A percentile compares a stretch with the other conserved stretches of the same genome.
Conservation (phyloP, 2,113 vertebrate species). For the Colistium nudipinnis region DNA sequence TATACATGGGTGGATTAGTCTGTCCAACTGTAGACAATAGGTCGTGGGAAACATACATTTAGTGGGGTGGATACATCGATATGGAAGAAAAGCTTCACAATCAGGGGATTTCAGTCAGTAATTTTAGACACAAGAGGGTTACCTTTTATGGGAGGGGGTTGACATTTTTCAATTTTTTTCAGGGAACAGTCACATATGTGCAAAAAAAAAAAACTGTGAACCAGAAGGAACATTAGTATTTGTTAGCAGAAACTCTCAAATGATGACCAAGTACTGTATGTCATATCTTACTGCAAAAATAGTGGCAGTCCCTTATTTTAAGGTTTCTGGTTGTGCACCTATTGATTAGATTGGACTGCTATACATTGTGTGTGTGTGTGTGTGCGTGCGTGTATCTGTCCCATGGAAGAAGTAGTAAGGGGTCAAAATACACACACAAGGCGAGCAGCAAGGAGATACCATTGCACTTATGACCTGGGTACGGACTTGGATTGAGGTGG, state of each 20-base stretch:
- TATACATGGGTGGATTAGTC: slow-evolving; percentile 59
- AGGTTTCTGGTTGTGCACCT: not conserved
- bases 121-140: not conserved
- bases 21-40: slow-evolving; percentile 3
- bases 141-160: not conserved
- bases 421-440: not conserved
- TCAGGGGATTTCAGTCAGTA: not conserved
- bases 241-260: not conserved
- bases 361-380: slow-evolving; percentile 3
- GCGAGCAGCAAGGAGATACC: not conserved
- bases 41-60: not conserved
- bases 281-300: not conserved
- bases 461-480: slow-evolving; percentile 35
- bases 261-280: not conserved
- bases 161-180: not conserved
- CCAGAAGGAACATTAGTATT: not conserved
- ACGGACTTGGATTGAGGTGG: slow-evolving; percentile 30
- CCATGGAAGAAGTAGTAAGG: not conserved
- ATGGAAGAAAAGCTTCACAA: slow-evolving; percentile 5
- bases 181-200: no score
- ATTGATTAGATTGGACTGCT: not conserved
- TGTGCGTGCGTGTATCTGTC: not conserved
- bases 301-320: not conserved
- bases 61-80: not conserved
- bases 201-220: not conserved